A percentile compares a stretch with the other conserved stretches of the same genome.
Evolutionary conservation across 1,140 invertebrate genomes (phyloP).

Genomic region (Diprion similis): DNA sequence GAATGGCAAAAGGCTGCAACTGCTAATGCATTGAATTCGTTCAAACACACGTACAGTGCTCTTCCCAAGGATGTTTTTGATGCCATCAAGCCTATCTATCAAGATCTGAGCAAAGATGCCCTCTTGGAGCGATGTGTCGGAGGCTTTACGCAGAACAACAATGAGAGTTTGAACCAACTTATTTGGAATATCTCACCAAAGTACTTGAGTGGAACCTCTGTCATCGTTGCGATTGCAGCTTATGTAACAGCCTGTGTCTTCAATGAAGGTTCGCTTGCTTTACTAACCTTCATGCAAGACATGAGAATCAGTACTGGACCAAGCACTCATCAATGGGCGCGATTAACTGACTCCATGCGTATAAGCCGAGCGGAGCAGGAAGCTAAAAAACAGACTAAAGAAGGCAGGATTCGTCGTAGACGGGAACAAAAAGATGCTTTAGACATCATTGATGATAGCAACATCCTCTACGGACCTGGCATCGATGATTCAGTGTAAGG

Average conservation of each 20-base stretch:
- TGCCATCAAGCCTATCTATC: slow-evolving; percentile 30
- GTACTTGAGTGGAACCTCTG: slow-evolving; percentile 19
- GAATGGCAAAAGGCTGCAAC: slow-evolving; percentile 38
- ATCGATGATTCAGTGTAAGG: slow-evolving; percentile 20
- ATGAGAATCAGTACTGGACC: slow-evolving; percentile 22
- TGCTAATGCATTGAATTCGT: slow-evolving; percentile 25
- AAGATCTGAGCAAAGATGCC: slow-evolving; percentile 27
- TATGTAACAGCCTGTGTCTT: slow-evolving; percentile 14
- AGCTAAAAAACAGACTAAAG: no score
- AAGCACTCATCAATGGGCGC: slow-evolving; percentile 27
- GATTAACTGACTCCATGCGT: slow-evolving; percentile 16
- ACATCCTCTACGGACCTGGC: slow-evolving; percentile 11
- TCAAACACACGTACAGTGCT: slow-evolving; percentile 23
- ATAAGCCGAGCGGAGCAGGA: slow-evolving; percentile 22
- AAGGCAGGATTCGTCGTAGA: no score
- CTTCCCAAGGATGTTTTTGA: slow-evolving; percentile 24
- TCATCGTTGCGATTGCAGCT: slow-evolving; percentile 23
- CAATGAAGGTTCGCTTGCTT: slow-evolving; percentile 24
- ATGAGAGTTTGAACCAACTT: slow-evolving; percentile 34
- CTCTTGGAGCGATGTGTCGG: slow-evolving; percentile 32
- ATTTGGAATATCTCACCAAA: slow-evolving; percentile 34
- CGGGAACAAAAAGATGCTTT: slow-evolving; percentile 30
- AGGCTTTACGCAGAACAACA: slow-evolving; percentile 35
- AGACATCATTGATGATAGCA: slow-evolving; percentile 20
- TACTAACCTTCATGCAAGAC: slow-evolving; percentile 23